Evolutionary conservation across 2,888 invertebrate species (phyloP), one percentile per base, ranked within the genome.

Genomic region (Hyposoter dolosus): DNA sequence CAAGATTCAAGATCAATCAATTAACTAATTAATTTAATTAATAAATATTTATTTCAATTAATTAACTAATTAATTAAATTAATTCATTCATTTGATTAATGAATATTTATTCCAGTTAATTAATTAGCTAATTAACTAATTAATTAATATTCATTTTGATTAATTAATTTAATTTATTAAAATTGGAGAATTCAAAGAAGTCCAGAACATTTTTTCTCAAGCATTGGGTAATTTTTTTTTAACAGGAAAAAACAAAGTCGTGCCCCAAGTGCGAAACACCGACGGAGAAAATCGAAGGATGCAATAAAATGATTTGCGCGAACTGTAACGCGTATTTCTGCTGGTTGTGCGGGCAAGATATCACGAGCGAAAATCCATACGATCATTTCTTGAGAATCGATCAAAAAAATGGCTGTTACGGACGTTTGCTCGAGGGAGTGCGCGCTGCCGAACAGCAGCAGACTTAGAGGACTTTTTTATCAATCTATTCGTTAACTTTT

Each of bases 181-280:
- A 40, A 23, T 12, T 56, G 0, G n/a, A 19, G 56, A 3, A 19
- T 56, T 56, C 2, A 3, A 23, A 23, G 10, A 56, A 23, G 23
- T 3, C 10, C 10, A 1, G 6, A 10, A 23, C 19, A 56, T 56
- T 12, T 10, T 12, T 23, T 23, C 56, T 19, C 9, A 85, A 72
- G 84, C 43, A 12, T 78, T 19, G 45, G 28, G 35, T 80, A 35
- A 74, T 80, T 63, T 71, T 75, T 75, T 40, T 63, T 40, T 32
- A 4, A 12, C 69, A 93, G 93, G 65, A 86, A 79, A 83, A 90
- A 65, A 84, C 92, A 5, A 92, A 90, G 74, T 9, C 74, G 4
- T 92, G 92, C 74, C 92, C 92, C 1, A 87, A 84, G 4, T 93
- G 92, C 69, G 74, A n/a, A 10, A 86, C 88, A n/a, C 28, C 78